Base-by-base conservation (phyloP, 2,797 vertebrate species). In the Ambastaia sidthimunki region DNA sequence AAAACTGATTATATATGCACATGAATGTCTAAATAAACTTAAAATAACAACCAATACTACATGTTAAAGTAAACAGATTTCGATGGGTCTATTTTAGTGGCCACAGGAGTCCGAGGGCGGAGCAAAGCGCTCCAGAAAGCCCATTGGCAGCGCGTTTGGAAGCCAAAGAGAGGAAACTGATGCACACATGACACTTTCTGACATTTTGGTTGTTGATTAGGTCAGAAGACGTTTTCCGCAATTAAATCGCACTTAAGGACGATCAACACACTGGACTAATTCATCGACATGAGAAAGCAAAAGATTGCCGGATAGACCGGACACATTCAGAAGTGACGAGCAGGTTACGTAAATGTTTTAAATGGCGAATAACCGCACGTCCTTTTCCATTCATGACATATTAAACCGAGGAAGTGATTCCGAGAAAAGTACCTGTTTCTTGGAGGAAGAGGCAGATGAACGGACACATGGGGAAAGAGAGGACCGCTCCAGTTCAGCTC, bases 311-410 rank as follows among this genome's bases (percentile, higher is more conserved):
- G 41, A 73, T 80, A 80, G 41, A 80, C 12, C 31, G 34, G 9
- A 65, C 18, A 65, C 19, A 52, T 25, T 18, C 25, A 2, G 19
- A 25, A 21, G 15, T 65, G 55, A 41, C n/a, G 18, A 63, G 44
- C 19, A 68, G 71, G 28, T 68, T 66, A 66, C 76, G 19, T 83
- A 47, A 71, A 86, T 81, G 86, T 74, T 90, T 72, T 85, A 83
- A 85, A 94, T 95, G 94, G 91, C 92, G 67, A 88, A 89, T 69
- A 89, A 85, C 77, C 89, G 87, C 82, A 93, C 91, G 65, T 89
- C 92, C 7, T 95, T 95, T 84, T 93, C 90, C 0, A 94, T 95
- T 80, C 88, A 92, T 76, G 89, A 93, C 80, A 95, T 95, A 68
- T 90, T 95, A 59, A 92, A 87, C 25, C 62, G 83, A 81, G 86